phyloP scores from a whole-genome alignment of 1,140 invertebrate species.

The Macrosteles quadrilineatus region DNA sequence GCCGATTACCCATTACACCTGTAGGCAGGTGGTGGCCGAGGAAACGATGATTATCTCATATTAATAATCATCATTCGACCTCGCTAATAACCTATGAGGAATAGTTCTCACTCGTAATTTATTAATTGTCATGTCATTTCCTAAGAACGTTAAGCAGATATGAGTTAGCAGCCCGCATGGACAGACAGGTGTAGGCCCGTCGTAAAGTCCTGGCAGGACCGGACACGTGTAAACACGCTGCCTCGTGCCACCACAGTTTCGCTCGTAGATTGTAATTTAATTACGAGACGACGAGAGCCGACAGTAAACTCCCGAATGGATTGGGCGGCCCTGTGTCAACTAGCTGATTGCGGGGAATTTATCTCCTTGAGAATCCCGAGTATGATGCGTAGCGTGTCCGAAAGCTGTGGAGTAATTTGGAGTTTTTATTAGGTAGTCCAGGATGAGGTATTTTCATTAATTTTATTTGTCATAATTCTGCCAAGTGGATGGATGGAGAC shows the following conservation, averaged over 20 bases:
- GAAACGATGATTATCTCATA: constrained; percentile 14
- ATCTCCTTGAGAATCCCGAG: too few relatives aligned
- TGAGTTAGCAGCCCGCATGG: constrained; percentile 6
- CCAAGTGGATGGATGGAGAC: too few relatives aligned
- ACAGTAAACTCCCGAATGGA: constrained; percentile 11
- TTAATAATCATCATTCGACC: constrained; percentile 29
- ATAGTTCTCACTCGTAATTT: constrained; percentile 25
- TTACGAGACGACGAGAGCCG: background rate
- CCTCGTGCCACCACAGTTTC: background rate
- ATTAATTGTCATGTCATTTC: constrained; percentile 27
- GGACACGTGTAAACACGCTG: constrained; percentile 4
- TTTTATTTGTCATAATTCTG: too few relatives aligned
- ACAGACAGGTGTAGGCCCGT: background rate
- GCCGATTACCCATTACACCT: constrained; percentile 16
- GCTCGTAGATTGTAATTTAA: constrained; percentile 16
- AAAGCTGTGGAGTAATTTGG: too few relatives aligned
- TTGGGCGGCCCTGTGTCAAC: background rate
- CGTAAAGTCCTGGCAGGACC: background rate
- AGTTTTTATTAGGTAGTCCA: too few relatives aligned
- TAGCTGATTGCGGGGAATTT: too few relatives aligned
- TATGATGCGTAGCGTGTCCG: too few relatives aligned
- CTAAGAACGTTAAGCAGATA: background rate
- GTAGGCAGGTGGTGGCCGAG: constrained; percentile 6
- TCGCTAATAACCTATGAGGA: constrained; percentile 27
- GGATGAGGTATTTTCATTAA: too few relatives aligned